These are phyloP conservation scores for Echinarachnius parma DNA, from an alignment of 53 echinoderm and acorn worm genomes.

Conservation along the genomic window DNA sequence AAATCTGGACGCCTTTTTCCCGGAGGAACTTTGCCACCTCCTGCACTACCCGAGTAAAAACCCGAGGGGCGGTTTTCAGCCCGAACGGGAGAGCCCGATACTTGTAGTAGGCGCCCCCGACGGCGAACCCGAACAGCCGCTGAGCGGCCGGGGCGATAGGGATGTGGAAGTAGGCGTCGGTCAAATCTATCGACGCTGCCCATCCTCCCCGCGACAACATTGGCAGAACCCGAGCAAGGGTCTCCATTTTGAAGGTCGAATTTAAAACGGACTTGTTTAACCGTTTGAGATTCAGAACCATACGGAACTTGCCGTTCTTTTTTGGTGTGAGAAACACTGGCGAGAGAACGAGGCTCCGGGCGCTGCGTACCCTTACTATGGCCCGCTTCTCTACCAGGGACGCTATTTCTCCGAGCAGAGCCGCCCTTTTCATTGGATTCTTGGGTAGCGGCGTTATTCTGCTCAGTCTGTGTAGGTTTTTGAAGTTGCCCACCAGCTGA, in stretches of 20 bases:
- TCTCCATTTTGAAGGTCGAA: slow-evolving; percentile 36
- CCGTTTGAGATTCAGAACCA: slow-evolving; percentile 27
- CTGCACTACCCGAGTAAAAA: slow-evolving; percentile 50
- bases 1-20: slow-evolving; percentile 14
- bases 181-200: slow-evolving; percentile 30
- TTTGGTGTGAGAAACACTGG: slow-evolving; percentile 9
- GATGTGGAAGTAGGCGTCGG: slow-evolving; percentile 27
- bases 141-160: neutral
- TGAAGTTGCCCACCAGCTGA: too few relatives aligned
- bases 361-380: neutral
- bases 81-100: slow-evolving; percentile 57
- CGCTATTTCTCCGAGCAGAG: slow-evolving; percentile 12
- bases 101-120: neutral
- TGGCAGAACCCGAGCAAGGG: slow-evolving; percentile 26
- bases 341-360: neutral
- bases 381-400: slow-evolving; percentile 8
- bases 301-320: slow-evolving; percentile 6
- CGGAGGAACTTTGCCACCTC: slow-evolving; percentile 27
- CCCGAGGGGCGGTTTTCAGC: slow-evolving; percentile 39
- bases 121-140: slow-evolving; percentile 1
- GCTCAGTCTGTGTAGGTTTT: too few relatives aligned
- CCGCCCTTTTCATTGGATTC: neutral
- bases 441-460: slow-evolving; percentile 18
- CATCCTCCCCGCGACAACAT: neutral
- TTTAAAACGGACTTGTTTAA: slow-evolving; percentile 11